phyloP scores from a whole-genome alignment of 2,888 invertebrate genomes.

The Neoaliturus tenellus region DNA sequence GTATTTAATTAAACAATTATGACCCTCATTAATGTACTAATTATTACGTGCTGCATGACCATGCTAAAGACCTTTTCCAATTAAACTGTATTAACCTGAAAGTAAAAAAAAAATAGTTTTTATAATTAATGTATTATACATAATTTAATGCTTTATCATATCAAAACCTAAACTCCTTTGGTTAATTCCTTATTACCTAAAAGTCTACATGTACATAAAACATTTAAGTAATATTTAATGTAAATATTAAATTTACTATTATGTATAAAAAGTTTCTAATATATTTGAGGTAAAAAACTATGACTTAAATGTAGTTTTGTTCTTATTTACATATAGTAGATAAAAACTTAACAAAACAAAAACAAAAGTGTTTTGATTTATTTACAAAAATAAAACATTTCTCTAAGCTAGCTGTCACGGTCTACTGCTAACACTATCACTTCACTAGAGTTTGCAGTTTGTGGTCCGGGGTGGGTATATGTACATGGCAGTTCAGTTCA shows the following conservation, averaged over 20 bases:
- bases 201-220: conserved; percentile 33
- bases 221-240: conserved; percentile 23
- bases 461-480: conserved; percentile 38
- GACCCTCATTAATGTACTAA: no score
- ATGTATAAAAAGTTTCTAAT: conserved; percentile 36
- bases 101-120: not conserved
- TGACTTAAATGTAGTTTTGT: conserved; percentile 11
- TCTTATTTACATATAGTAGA: conserved; percentile 38
- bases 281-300: conserved; percentile 44
- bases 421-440: not conserved
- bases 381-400: conserved; percentile 53
- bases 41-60: no score
- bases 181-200: conserved; percentile 14
- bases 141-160: no score
- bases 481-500: conserved; percentile 49
- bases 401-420: conserved; percentile 3
- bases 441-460: not conserved
- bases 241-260: not conserved
- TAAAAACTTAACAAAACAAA: conserved; percentile 42
- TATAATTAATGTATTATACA: not conserved
- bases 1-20: no score
- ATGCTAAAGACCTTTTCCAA: no score
- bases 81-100: no score
- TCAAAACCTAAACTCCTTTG: conserved; percentile 7
- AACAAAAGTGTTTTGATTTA: conserved; percentile 17